Evolutionary conservation across 23 tunicate species (phyloP), one percentile per base, ranked within the genome.

Genomic region (Styela plicata): DNA sequence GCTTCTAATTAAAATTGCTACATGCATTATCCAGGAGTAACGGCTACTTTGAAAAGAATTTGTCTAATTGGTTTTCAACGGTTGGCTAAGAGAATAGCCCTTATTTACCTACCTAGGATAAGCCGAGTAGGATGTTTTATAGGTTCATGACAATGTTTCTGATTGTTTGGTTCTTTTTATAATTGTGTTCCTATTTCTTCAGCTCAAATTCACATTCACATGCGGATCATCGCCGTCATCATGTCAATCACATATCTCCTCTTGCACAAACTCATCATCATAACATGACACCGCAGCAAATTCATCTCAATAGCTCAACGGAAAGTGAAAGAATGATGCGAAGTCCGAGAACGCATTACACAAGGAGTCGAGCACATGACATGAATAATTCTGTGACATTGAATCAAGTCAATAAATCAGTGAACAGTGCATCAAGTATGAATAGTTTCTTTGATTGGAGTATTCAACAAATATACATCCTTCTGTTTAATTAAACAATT

Each of bases 401-500:
- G 25, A 91, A 91, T 80, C 91, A 91, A 80, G 86, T 91, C 36
- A 91, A 91, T 86, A 91, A 86, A 73, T 83, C 91, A 3, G 69
- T 86, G 3, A 85, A 88, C 33, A 87, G 88, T 74, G 83, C 86
- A 32, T 86, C 97, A 36, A 87, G 97, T 91, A n/a, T 28, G 77
- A 53, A n/a, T 25, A n/a, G 52, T 33, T 44, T 44, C 57, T 44
- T 44, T 44, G 10, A 44, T 44, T n/a, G n/a, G n/a, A n/a, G n/a
- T n/a, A n/a, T n/a, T n/a, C n/a, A n/a, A n/a, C n/a, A n/a, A n/a
- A n/a, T n/a, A n/a, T n/a, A n/a, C n/a, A n/a, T n/a, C n/a, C n/a
- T n/a, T n/a, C n/a, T n/a, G n/a, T n/a, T n/a, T n/a, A n/a, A n/a
- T n/a, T n/a, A n/a, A n/a, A n/a, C n/a, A n/a, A n/a, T n/a, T n/a